A percentile compares a stretch with the other conserved stretches of the same genome.
phyloP scores from a whole-genome alignment of 2,113 vertebrate species.

The Galbula dea region DNA sequence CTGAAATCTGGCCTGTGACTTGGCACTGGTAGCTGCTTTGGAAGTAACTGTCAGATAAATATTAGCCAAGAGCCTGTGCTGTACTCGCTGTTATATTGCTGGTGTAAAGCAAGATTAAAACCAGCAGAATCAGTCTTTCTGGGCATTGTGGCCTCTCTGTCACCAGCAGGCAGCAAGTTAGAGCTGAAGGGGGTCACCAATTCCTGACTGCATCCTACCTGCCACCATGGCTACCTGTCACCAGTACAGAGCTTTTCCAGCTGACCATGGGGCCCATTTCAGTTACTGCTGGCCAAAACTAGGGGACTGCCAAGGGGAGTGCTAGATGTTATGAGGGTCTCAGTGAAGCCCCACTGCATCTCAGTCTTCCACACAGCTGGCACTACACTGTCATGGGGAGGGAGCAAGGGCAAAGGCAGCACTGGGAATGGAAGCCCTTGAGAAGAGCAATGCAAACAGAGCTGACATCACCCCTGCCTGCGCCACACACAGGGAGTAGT shows the following conservation, averaged over 20 bases:
- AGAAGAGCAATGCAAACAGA: not conserved
- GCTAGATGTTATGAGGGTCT: not conserved
- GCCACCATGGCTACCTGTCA: not conserved
- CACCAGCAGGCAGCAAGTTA: not conserved
- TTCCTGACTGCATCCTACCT: not conserved
- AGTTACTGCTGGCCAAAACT: not conserved
- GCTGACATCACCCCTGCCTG: not conserved
- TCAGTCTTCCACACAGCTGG: not conserved
- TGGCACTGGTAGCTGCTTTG: not conserved
- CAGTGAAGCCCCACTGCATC: not conserved
- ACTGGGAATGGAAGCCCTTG: not conserved
- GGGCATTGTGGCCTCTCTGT: not conserved
- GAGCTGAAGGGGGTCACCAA: not conserved
- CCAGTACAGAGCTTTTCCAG: not conserved
- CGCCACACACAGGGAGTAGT: not conserved
- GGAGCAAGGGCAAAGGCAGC: not conserved
- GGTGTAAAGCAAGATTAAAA: not conserved
- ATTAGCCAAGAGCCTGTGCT: not conserved
- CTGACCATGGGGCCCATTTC: not conserved
- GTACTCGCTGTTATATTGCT: not conserved
- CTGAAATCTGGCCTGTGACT: not conserved
- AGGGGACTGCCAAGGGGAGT: not conserved
- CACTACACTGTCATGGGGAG: rapidly evolving
- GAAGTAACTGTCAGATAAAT: not conserved
- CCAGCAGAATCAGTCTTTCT: not conserved